These are phyloP conservation scores for Eulithis testata DNA, from an alignment of 2,888 invertebrate species.

Conservation along the genomic window DNA sequence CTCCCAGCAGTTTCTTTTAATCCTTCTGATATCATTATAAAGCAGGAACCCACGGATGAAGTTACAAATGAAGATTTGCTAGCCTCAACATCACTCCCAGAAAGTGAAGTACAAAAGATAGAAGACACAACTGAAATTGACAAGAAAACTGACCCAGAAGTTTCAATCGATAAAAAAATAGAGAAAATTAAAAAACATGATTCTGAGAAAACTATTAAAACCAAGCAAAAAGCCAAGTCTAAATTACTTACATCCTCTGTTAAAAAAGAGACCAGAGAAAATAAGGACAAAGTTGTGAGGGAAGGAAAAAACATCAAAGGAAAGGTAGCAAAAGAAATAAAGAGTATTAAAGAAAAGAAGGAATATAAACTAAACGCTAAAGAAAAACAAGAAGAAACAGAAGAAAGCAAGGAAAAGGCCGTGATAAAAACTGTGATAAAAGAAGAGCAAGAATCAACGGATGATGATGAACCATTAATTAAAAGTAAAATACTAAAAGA, in stretches of 20 bases:
- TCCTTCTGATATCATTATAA: slow-evolving; percentile 46
- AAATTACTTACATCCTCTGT: slow-evolving; percentile 35
- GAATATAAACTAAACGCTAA: slow-evolving; percentile 52
- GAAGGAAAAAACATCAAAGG: slow-evolving; percentile 53
- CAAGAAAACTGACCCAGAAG: slow-evolving; percentile 8
- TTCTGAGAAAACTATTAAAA: slow-evolving; percentile 54
- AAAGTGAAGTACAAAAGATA: slow-evolving; percentile 50
- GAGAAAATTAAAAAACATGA: slow-evolving; percentile 31
- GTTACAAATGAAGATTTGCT: slow-evolving; percentile 41
- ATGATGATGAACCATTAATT: slow-evolving; percentile 75
- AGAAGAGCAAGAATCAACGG: slow-evolving; percentile 72
- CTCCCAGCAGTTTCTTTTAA: slow-evolving; percentile 22
- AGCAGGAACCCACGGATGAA: slow-evolving; percentile 73
- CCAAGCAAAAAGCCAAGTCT: slow-evolving; percentile 55
- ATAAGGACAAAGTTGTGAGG: slow-evolving; percentile 42
- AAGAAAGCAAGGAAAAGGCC: slow-evolving; percentile 47
- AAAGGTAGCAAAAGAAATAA: slow-evolving; percentile 58
- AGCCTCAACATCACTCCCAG: slow-evolving; percentile 33
- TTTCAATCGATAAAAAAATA: slow-evolving; percentile 34
- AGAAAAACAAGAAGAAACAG: slow-evolving; percentile 57
- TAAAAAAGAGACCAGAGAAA: slow-evolving; percentile 59
- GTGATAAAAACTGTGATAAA: slow-evolving; percentile 59
- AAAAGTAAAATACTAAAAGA: slow-evolving; percentile 76
- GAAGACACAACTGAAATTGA: slow-evolving; percentile 57
- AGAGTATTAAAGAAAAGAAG: slow-evolving; percentile 60